phyloP scores from a whole-genome alignment of 2,797 vertebrate genomes.

The Chrosomus eos region DNA sequence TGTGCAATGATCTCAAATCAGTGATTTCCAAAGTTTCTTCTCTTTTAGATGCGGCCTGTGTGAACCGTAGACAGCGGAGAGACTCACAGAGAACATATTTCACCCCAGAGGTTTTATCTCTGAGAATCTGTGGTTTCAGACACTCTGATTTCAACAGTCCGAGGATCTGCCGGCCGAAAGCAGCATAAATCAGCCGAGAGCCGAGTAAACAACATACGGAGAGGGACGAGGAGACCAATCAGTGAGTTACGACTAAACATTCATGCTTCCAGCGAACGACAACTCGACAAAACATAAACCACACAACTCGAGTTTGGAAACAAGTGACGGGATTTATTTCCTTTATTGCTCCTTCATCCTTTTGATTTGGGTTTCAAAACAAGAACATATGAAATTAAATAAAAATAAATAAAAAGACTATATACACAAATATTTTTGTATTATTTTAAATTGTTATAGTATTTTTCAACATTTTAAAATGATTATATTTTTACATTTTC shows the following conservation, averaged over 20 bases:
- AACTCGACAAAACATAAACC: neutral
- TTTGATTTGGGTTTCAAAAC: neutral
- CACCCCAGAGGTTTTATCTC: neutral
- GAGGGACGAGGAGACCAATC: neutral
- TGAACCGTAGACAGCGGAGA: neutral
- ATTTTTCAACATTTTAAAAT: neutral
- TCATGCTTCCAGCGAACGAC: neutral
- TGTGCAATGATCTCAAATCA: neutral
- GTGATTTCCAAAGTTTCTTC: neutral
- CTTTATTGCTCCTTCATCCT: neutral
- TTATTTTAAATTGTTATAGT: neutral
- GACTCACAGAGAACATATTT: neutral
- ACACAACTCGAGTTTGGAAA: neutral
- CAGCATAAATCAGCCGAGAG: constrained; percentile 66
- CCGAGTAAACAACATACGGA: constrained; percentile 38
- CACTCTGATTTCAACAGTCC: neutral
- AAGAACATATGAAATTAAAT: neutral
- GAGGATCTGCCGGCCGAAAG: constrained; percentile 60
- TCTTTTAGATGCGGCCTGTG: neutral
- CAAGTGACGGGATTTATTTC: neutral
- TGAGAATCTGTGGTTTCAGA: neutral
- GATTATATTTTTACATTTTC: neutral
- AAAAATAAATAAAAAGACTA: neutral
- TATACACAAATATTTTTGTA: neutral
- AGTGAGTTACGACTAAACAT: neutral